Evolutionary conservation across 2,113 vertebrate genomes (phyloP), one percentile per base, ranked within the genome.

Genomic region (Tylochromis polylepis): DNA sequence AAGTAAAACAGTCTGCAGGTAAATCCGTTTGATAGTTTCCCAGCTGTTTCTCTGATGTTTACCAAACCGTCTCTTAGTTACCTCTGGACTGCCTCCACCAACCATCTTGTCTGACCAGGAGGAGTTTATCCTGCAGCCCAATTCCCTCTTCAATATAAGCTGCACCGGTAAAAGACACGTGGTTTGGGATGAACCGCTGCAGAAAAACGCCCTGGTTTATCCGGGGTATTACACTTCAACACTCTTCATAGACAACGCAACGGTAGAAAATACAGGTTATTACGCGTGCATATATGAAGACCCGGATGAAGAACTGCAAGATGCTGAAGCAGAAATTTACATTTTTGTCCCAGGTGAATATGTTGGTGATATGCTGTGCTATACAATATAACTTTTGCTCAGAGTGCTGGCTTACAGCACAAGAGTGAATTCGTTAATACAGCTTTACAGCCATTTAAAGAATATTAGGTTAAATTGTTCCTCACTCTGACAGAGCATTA

Each of bases 281-380:
- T 99, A 99, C 88, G 95, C 93, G 27, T 99, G 99, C 85, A 95
- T 92, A 15, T 97, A 98, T 22, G 82, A 90, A 57, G 43, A 2
- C 20, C 24, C 2, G 11, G 79, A 60, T 0, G 95, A 93, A 0
- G 85, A 81, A 2, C 3, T 4, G 12, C 79, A 82, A 0, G 96
- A 97, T 2, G 92, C 94, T 27, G 96, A 97, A 43, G 94, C 95
- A 1, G 95, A 93, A 2, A 96, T 99, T 41, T 99, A 99, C 81
- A 90, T 99, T 81, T 99, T 96, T 6, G 98, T 99, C 38, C 96
- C 97, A 96, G 99, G 99, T 98, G 91, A 88, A 43, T 27, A 60
- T 62, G 20, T 34, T n/a, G 18, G 46, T 53, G 2, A n/a, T 80
- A 8, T n/a, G 18, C 3, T 27, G 11, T 83, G 11, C 6, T 56